Percentiles rank a stretch among this genome's conserved stretches.
phyloP scores from a whole-genome alignment of 2,888 invertebrate genomes.

The Cataglyphis rosenhaueri region DNA sequence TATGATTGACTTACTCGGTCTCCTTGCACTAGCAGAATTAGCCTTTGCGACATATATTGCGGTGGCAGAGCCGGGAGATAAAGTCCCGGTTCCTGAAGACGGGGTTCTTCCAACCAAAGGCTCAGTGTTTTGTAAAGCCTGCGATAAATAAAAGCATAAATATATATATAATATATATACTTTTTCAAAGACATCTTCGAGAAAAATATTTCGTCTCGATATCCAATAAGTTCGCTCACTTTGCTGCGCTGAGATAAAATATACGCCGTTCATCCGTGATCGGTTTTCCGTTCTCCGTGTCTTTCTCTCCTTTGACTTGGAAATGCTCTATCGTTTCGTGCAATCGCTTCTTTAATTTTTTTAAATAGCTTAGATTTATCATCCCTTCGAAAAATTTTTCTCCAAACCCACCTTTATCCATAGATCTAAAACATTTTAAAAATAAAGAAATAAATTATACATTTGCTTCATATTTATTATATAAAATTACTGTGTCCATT shows the following conservation, averaged over 20 bases:
- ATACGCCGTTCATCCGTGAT: constrained; percentile 82
- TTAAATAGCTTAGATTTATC: constrained; percentile 89
- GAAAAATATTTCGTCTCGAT: constrained; percentile 13
- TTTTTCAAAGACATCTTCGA: neutral
- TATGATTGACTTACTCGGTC: constrained; percentile 85
- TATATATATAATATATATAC: no score
- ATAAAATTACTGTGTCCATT: neutral
- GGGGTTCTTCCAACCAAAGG: constrained; percentile 93
- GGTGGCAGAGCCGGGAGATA: constrained; percentile 90
- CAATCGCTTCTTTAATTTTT: constrained; percentile 90
- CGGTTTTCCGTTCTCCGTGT: constrained; percentile 81
- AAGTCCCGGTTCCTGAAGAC: constrained; percentile 89
- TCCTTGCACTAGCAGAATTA: constrained; percentile 88
- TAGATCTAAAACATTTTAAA: constrained; percentile 81
- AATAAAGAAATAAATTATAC: neutral
- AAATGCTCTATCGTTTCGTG: constrained; percentile 89
- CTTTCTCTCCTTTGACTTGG: constrained; percentile 85
- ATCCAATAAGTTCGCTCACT: constrained; percentile 68
- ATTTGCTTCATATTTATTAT: constrained; percentile 2
- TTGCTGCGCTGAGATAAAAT: constrained; percentile 82
- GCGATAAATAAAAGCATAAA: constrained; percentile 13
- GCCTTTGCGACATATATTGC: constrained; percentile 90
- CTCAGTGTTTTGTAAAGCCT: constrained; percentile 89
- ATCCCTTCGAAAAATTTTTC: constrained; percentile 92
- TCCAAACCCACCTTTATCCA: constrained; percentile 89